These are phyloP conservation scores for Hippocampus kuda DNA, from an alignment of 2,797 vertebrate genomes.

Conservation along the genomic window DNA sequence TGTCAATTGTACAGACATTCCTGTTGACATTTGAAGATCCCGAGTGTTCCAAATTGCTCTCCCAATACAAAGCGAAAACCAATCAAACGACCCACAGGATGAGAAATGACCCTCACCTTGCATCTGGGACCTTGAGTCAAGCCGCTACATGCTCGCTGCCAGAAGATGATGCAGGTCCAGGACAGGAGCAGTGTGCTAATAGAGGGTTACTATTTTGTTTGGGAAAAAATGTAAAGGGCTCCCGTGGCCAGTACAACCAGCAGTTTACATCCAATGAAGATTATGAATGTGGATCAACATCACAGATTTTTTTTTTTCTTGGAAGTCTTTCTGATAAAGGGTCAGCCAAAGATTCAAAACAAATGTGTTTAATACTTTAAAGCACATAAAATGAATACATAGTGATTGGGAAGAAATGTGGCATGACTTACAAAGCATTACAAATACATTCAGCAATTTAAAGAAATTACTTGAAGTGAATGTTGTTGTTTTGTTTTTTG, in stretches of 20 bases:
- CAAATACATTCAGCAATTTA: conserved; percentile 48
- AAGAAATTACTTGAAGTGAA: conserved; percentile 20
- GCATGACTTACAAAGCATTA: conserved; percentile 36
- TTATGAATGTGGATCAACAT: neutral
- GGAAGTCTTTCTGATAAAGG: neutral
- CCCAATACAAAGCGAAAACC: no score
- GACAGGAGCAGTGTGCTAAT: neutral
- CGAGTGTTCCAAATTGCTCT: no score
- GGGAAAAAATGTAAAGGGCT: neutral
- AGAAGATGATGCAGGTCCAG: no score
- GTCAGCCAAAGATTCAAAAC: conserved; percentile 21
- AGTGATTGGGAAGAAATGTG: conserved; percentile 10
- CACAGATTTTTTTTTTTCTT: neutral
- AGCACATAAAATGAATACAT: conserved; percentile 50
- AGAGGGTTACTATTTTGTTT: neutral
- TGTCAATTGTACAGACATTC: no score
- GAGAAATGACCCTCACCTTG: no score
- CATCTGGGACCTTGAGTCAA: no score
- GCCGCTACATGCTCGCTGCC: no score
- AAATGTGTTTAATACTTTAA: conserved; percentile 50
- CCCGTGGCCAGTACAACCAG: neutral
- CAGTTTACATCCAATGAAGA: neutral
- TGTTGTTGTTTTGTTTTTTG: neutral
- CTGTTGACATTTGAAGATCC: no score
- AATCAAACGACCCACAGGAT: no score